A percentile compares a stretch with the other conserved stretches of the same genome.
These are phyloP conservation scores for Pemphredon lugubris DNA, from an alignment of 2,888 invertebrate species.

Conservation along the genomic window DNA sequence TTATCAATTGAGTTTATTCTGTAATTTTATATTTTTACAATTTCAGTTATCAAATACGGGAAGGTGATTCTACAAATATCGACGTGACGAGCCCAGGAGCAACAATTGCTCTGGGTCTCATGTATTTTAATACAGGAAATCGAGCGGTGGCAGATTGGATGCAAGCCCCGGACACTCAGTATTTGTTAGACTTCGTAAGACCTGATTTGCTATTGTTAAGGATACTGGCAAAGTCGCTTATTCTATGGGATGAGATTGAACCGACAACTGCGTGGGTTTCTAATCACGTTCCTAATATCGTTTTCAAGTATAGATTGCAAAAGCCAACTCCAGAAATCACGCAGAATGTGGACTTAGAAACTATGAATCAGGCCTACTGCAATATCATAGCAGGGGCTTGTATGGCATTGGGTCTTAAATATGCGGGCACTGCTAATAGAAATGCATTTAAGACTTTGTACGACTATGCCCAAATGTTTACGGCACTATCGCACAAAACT, in stretches of 20 bases:
- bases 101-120: slow-evolving; percentile 95
- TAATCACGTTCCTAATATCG: slow-evolving; percentile 89
- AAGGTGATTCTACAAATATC: slow-evolving; percentile 94
- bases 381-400: slow-evolving; percentile 97
- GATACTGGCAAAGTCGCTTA: slow-evolving; percentile 90
- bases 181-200: slow-evolving; percentile 93
- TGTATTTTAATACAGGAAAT: slow-evolving; percentile 93
- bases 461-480: slow-evolving; percentile 87
- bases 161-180: slow-evolving; percentile 93
- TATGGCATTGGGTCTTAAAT: slow-evolving; percentile 95
- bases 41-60: slow-evolving; percentile 90
- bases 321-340: slow-evolving; percentile 86
- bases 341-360: slow-evolving; percentile 91
- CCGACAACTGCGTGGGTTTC: slow-evolving; percentile 93
- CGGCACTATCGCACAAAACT: slow-evolving; percentile 86
- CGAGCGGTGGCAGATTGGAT: slow-evolving; percentile 95
- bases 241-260: slow-evolving; percentile 93
- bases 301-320: slow-evolving; percentile 90
- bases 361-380: slow-evolving; percentile 98
- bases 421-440: slow-evolving; percentile 94
- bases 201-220: slow-evolving; percentile 94
- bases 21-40: background rate
- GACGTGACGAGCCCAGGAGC: slow-evolving; percentile 98
- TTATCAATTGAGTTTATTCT: too few species aligned
- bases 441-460: slow-evolving; percentile 91